A percentile compares a stretch with the other conserved stretches of the same genome.
Conservation (phyloP, 2,797 vertebrate genomes). For the Coregonus suidteri region DNA sequence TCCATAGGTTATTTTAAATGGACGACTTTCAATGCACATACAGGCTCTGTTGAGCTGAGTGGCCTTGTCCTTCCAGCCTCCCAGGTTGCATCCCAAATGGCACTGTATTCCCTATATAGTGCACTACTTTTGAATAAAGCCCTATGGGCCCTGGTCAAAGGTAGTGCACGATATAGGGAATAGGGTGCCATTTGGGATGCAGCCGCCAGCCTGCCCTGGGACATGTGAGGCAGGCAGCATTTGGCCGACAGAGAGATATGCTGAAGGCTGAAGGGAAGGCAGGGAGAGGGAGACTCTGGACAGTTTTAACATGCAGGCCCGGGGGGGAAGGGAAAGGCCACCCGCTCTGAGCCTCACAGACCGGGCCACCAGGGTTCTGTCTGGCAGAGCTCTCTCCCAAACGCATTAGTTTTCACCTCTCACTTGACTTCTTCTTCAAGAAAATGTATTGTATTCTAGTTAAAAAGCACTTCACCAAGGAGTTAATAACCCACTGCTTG, state of each 20-base stretch:
- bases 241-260: slow-evolving; percentile 67
- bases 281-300: slow-evolving; percentile 60
- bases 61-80: slow-evolving; percentile 53
- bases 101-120: background rate
- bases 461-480: background rate
- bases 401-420: slow-evolving; percentile 62
- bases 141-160: background rate
- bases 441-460: slow-evolving; percentile 33
- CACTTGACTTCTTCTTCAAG: slow-evolving; percentile 65
- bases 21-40: slow-evolving; percentile 66
- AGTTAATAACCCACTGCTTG: background rate
- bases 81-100: background rate
- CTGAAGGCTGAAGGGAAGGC: slow-evolving; percentile 50
- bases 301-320: slow-evolving; percentile 62
- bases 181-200: background rate
- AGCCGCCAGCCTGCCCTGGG: slow-evolving; percentile 51
- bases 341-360: slow-evolving; percentile 60
- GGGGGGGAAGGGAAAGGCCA: slow-evolving; percentile 53
- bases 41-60: slow-evolving; percentile 65
- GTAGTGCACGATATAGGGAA: background rate
- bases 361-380: slow-evolving; percentile 61
- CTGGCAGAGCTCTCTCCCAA: slow-evolving; percentile 53
- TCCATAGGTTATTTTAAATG: slow-evolving; percentile 77
- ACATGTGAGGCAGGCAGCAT: slow-evolving; percentile 54
- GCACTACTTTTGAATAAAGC: too few species aligned